Evolutionary conservation across 2,888 invertebrate species (phyloP), one percentile per base, ranked within the genome.

Genomic region (Tryphoninae sp.): DNA sequence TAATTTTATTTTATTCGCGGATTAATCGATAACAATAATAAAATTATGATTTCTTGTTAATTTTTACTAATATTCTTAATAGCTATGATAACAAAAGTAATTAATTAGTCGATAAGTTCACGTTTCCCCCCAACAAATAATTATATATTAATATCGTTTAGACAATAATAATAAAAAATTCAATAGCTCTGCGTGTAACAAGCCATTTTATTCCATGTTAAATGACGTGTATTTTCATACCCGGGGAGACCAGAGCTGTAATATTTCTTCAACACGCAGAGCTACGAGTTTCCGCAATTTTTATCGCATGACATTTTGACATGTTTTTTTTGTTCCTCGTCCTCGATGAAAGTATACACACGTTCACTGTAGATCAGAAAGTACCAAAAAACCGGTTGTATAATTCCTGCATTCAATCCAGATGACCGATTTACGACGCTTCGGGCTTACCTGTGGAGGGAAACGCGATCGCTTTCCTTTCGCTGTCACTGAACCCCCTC

Each of bases 401-500:
- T 72, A 72, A 73, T 82, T 79, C 68, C 53, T 64, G 69, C 64
- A 76, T 79, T 64, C 72, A 72, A 76, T 51, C 76, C 76, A 68
- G 79, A 79, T 82, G 79, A 82, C 82, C 82, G 82, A 82, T 79
- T 82, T 59, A 76, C 68, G 76, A 82, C 82, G 82, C 82, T 79
- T 62, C 68, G 62, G 68, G 61, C 76, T 67, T 53, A 19, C 26
- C 59, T 59, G 59, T 61, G 58, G 76, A 76, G 76, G 80, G 78
- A 72, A 82, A 82, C 78, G 74, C 78, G 78, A 81, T 82, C 67
- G 82, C 82, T 79, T 82, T 82, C 76, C 79, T 82, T 82, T 82
- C 82, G 76, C 81, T 69, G 71, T 61, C 77, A 64, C 78, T 62
- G 40, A 53, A 69, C 62, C 62, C 55, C 55, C 8, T 22, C 22